These are phyloP conservation scores for Aspiorhynchus laticeps DNA, from an alignment of 2,113 vertebrate species.

Conservation along the genomic window DNA sequence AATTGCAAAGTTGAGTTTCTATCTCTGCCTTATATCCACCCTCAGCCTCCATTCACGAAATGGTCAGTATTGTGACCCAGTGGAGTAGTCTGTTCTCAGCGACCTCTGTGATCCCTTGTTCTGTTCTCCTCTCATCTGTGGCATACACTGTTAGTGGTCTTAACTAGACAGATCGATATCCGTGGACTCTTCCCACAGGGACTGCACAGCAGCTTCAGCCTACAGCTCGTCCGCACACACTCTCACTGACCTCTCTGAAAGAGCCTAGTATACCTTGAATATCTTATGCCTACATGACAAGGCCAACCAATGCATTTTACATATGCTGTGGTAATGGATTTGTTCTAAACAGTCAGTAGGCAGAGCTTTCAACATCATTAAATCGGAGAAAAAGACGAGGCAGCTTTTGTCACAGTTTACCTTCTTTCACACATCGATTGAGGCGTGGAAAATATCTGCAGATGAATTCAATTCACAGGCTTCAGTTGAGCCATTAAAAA, in stretches of 20 bases:
- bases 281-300: neutral
- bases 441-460: constrained; percentile 36
- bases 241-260: neutral
- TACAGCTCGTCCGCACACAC: neutral
- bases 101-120: neutral
- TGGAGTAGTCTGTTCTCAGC: constrained; percentile 2
- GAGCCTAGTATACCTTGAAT: neutral
- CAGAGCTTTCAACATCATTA: constrained; percentile 17
- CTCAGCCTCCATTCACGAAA: neutral
- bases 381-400: neutral
- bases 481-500: constrained; percentile 30
- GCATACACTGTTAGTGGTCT: constrained; percentile 42
- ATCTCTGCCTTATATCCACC: neutral
- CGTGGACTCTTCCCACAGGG: constrained; percentile 20
- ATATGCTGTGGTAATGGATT: constrained; percentile 22
- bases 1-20: neutral
- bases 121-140: constrained; percentile 28
- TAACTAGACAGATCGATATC: constrained; percentile 46
- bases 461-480: constrained; percentile 33
- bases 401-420: constrained; percentile 28
- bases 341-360: constrained; percentile 21
- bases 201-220: neutral
- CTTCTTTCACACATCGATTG: constrained; percentile 35
- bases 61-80: constrained; percentile 13
- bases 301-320: neutral